These are phyloP conservation scores for Temnothorax nylanderi DNA, from an alignment of 1,140 invertebrate genomes.

Conservation along the genomic window DNA sequence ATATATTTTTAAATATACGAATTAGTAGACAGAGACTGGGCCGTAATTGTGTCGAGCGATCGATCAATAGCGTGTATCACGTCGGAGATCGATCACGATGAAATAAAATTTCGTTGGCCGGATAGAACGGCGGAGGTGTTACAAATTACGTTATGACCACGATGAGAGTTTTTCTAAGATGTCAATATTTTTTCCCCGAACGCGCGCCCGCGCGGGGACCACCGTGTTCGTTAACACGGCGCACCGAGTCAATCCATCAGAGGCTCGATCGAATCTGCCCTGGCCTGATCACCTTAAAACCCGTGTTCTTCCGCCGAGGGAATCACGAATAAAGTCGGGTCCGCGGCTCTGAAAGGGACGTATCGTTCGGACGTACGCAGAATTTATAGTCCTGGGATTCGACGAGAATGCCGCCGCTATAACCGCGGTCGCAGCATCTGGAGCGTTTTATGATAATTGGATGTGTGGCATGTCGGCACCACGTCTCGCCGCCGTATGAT, in stretches of 20 bases:
- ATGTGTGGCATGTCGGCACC: slow-evolving; percentile 67
- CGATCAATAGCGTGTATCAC: slow-evolving; percentile 21
- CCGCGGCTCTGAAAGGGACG: slow-evolving; percentile 62
- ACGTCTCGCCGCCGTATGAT: slow-evolving; percentile 70
- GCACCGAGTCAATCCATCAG: slow-evolving; percentile 65
- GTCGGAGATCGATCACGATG: slow-evolving; percentile 4
- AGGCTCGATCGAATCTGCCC: slow-evolving; percentile 43
- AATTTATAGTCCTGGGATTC: slow-evolving; percentile 66
- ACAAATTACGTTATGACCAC: slow-evolving; percentile 38
- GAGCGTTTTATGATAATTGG: slow-evolving; percentile 79
- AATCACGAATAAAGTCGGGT: slow-evolving; percentile 64
- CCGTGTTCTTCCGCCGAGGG: slow-evolving; percentile 62
- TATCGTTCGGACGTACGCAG: slow-evolving; percentile 66
- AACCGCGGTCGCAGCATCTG: slow-evolving; percentile 68
- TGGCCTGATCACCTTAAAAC: slow-evolving; percentile 62
- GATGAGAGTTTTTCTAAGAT: slow-evolving; percentile 37
- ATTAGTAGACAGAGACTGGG: neutral
- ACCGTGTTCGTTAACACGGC: slow-evolving; percentile 70
- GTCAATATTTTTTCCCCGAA: slow-evolving; percentile 40
- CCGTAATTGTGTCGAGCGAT: neutral
- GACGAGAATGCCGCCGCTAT: slow-evolving; percentile 6
- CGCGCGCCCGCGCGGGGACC: slow-evolving; percentile 38
- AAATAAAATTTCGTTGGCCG: slow-evolving; percentile 21
- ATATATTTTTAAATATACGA: neutral
- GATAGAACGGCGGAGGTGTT: neutral